These are phyloP conservation scores for Belgica antarctica DNA, from an alignment of 2,888 invertebrate species.

Conservation along the genomic window DNA sequence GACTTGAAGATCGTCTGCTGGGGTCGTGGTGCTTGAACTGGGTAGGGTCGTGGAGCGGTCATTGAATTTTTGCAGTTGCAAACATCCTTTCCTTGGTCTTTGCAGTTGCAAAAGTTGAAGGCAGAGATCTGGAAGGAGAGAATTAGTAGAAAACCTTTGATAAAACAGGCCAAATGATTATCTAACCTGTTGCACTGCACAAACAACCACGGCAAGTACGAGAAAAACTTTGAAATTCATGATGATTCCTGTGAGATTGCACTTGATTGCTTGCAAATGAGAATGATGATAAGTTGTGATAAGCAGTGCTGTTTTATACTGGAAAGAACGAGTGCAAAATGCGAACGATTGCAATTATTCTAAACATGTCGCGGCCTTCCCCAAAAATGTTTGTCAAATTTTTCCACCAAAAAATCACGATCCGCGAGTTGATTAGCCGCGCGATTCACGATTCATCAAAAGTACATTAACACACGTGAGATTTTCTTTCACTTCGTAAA, in stretches of 20 bases:
- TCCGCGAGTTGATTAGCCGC: not conserved
- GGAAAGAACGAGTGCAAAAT: constrained; percentile 18
- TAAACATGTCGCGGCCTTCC: constrained; percentile 32
- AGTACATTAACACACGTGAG: not conserved
- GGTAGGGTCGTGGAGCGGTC: constrained; percentile 25
- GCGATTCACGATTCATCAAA: not conserved
- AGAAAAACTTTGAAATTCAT: constrained; percentile 16
- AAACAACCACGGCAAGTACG: not conserved
- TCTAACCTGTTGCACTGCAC: constrained; percentile 24
- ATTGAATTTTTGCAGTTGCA: constrained; percentile 5
- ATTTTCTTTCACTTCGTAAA: not conserved
- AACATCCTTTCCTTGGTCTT: constrained; percentile 24
- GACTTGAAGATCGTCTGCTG: not conserved
- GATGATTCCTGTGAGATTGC: not conserved
- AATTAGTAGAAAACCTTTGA: not conserved
- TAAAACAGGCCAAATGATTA: not conserved
- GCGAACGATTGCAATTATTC: constrained; percentile 39
- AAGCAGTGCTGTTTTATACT: constrained; percentile 25
- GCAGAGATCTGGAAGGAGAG: constrained; percentile 4
- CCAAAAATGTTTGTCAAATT: constrained; percentile 13
- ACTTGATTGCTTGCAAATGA: not conserved
- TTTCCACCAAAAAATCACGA: constrained; percentile 23
- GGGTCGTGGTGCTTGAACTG: not conserved
- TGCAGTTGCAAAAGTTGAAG: not conserved
- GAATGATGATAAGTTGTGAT: constrained; percentile 6